Conservation (phyloP, 2,888 invertebrate species). For the Volucella inanis region DNA sequence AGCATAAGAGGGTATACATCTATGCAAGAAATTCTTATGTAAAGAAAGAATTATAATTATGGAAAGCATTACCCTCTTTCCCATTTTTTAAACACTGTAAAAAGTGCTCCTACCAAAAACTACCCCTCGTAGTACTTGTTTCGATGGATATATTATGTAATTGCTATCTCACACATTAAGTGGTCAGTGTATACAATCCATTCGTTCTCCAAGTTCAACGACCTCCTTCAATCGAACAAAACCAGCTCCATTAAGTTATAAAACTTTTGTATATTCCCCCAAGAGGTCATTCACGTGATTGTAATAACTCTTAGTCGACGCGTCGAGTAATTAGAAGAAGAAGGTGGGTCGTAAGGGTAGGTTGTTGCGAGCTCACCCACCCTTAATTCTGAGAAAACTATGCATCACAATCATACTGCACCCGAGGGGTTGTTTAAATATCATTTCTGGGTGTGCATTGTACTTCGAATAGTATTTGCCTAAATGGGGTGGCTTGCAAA, state of each 20-base stretch:
- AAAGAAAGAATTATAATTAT: too few species aligned
- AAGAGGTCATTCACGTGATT: constrained; percentile 15
- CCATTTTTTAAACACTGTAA: too few species aligned
- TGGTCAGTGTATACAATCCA: too few species aligned
- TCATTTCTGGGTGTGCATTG: constrained; percentile 28
- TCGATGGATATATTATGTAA: too few species aligned
- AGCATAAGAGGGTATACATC: too few species aligned
- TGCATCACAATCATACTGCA: neutral
- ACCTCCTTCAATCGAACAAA: neutral
- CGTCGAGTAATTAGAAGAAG: constrained; percentile 14
- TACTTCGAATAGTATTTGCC: constrained; percentile 4
- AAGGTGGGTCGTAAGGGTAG: constrained; percentile 3
- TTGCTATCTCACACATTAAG: too few species aligned
- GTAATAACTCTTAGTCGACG: constrained; percentile 7
- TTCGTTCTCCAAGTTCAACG: constrained; percentile 1
- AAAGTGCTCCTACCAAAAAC: too few species aligned
- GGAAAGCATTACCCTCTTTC: too few species aligned
- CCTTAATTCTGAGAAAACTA: too few species aligned
- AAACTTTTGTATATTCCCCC: neutral
- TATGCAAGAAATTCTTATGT: too few species aligned
- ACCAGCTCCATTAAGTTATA: constrained; percentile 6
- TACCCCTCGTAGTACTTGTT: too few species aligned
- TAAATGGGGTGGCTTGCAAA: neutral
- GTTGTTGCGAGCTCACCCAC: neutral
- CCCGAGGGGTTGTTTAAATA: neutral